phyloP scores from a whole-genome alignment of 1,140 invertebrate genomes.

The Drosophila quadrilineata region DNA sequence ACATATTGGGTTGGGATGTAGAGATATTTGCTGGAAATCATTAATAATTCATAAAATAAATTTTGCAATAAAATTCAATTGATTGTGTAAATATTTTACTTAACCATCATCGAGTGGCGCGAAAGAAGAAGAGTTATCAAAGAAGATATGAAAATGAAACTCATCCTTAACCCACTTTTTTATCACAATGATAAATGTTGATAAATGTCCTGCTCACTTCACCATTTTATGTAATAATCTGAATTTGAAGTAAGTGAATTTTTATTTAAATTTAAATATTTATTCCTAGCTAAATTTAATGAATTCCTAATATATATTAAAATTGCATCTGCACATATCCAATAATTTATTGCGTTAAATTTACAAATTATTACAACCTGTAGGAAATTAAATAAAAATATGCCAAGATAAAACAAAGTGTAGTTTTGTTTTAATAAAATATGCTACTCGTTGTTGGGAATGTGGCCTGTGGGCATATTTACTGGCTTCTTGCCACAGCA shows the following conservation, averaged over 20 bases:
- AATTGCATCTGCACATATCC: no score
- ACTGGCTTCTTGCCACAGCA: not conserved
- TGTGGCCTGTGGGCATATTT: not conserved
- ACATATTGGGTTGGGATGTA: not conserved
- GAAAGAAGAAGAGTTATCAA: conserved; percentile 10
- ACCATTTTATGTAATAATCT: no score
- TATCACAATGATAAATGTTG: conserved; percentile 10
- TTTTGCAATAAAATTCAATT: conserved; percentile 75
- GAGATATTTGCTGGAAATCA: conserved; percentile 34
- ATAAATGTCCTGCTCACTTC: conserved; percentile 33
- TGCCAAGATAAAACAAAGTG: not conserved
- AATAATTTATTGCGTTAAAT: no score
- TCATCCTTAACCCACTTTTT: conserved; percentile 5
- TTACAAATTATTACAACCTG: not conserved
- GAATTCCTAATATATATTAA: no score
- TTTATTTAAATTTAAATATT: no score
- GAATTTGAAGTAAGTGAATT: no score
- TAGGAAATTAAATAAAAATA: conserved; percentile 40
- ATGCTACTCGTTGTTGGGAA: not conserved
- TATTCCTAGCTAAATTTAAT: no score
- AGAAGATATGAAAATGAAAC: conserved; percentile 11
- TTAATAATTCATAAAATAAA: conserved; percentile 75
- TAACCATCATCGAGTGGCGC: conserved; percentile 2
- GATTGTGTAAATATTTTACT: conserved; percentile 73
- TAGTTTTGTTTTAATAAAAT: no score